Base-by-base conservation (phyloP, 2,113 vertebrate species). In the Xenus cinereus region DNA sequence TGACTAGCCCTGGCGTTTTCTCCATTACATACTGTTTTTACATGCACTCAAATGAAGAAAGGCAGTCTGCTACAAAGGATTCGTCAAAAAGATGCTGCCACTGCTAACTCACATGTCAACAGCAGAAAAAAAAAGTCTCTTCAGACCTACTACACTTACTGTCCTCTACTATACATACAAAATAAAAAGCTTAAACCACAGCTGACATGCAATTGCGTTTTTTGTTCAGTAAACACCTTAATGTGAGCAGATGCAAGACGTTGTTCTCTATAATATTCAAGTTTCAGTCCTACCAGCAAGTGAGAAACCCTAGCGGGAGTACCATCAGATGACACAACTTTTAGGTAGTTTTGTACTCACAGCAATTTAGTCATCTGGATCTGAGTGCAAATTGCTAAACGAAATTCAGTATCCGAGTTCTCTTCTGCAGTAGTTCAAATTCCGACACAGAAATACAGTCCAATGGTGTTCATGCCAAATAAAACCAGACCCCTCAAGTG, bases 71-170 rank as follows among this genome's bases (percentile, higher is more conserved):
- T 41, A 57, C 14, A 35, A 32, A 57, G 26, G 12, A 54, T 16
- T 37, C 41, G 43, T 28, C 84, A 78, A 45, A 84, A 35, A 67
- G 66, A 35, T 16, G 9, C 71, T 51, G 67, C 12, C 26, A 35
- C 35, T 50, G 50, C 32, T 37, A 56, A 66, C 9, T 60, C 15
- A 7, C 2, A 6, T 2, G 1, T 10, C 57, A 66, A 19, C 0
- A 51, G 30, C 35, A 54, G 24, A 27, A 63, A n/a, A 57, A 16
- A 41, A 57, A 45, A 16, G 2, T 9, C 26, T 37, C 24, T 48
- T 53, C 10, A 66, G 15, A 72, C 9, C 32, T 78, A 10, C 17
- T 45, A 45, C 14, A 33, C 71, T 68, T 59, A 33, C 11, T 8
- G 3, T n/a, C 23, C 78, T 66, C 69, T 54, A 48, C 21, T 10